Conservation (phyloP, 92 coral and sea anemone species). For the Blastomussa wellsi region DNA sequence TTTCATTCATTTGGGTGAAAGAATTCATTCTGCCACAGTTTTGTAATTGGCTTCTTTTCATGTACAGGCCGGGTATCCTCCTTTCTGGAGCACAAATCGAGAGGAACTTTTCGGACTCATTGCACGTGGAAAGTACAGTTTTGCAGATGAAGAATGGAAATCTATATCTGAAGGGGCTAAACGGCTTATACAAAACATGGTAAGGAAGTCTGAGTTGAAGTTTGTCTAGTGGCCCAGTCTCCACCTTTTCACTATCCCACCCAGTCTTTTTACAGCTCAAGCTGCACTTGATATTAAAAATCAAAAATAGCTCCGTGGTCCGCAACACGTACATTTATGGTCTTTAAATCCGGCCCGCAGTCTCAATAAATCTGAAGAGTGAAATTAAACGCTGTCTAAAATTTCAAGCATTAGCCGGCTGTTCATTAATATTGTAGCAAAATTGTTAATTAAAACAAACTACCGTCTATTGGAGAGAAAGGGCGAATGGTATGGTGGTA, state of each 20-base stretch:
- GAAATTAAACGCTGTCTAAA: no score
- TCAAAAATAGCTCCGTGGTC: no score
- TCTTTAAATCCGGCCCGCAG: neutral
- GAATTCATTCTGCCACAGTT: no score
- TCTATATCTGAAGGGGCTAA: slow-evolving; percentile 69
- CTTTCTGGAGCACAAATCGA: slow-evolving; percentile 80
- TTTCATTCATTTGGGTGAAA: no score
- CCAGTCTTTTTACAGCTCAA: neutral
- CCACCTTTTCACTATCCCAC: neutral
- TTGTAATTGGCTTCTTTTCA: neutral
- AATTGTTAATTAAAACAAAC: no score
- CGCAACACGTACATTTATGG: neutral
- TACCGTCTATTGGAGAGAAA: no score
- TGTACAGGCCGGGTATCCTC: slow-evolving; percentile 80
- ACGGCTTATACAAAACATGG: slow-evolving; percentile 64
- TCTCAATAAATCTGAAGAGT: no score
- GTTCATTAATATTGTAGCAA: no score
- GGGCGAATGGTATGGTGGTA: no score
- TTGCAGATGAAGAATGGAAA: slow-evolving; percentile 68
- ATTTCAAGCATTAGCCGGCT: no score
- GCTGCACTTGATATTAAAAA: no score
- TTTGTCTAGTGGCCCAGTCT: no score
- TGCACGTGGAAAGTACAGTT: slow-evolving; percentile 61
- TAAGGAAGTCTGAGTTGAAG: slow-evolving; percentile 35
- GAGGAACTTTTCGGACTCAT: slow-evolving; percentile 62